These are phyloP conservation scores for Nomada lathburiana DNA, from an alignment of 2,888 invertebrate species.

Conservation along the genomic window DNA sequence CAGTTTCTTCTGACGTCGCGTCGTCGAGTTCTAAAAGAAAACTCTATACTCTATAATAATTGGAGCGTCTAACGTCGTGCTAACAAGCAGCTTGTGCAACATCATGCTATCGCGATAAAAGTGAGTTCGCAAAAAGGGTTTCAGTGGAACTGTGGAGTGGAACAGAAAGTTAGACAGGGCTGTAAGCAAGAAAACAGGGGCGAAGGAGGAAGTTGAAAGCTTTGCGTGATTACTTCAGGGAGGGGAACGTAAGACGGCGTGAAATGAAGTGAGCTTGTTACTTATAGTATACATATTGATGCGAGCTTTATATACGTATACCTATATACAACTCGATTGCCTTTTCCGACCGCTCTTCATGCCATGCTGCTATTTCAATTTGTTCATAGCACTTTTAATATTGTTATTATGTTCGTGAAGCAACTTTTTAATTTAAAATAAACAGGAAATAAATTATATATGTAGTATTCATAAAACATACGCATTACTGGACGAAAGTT, in stretches of 20 bases:
- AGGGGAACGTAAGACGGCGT: constrained; percentile 44
- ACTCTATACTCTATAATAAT: constrained; percentile 48
- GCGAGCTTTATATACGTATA: constrained; percentile 3
- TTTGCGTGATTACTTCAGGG: constrained; percentile 51
- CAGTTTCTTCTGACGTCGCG: neutral
- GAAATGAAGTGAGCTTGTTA: constrained; percentile 64
- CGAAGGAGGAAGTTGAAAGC: constrained; percentile 49
- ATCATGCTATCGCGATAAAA: constrained; percentile 45
- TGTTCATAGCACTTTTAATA: too few species aligned
- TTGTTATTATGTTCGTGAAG: too few species aligned
- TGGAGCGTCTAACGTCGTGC: constrained; percentile 49
- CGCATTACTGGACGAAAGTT: too few species aligned
- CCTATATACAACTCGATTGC: constrained; percentile 14
- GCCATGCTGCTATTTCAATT: too few species aligned
- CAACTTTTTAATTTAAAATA: too few species aligned
- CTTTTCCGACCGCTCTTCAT: neutral
- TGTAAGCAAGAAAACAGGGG: neutral
- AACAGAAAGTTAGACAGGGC: neutral
- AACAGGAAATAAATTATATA: too few species aligned
- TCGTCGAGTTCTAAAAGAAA: constrained; percentile 15
- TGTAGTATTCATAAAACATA: too few species aligned
- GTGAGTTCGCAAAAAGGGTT: constrained; percentile 16
- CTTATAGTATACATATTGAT: constrained; percentile 32
- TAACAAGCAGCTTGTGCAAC: constrained; percentile 50
- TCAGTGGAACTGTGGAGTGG: neutral